phyloP scores from a whole-genome alignment of 2,888 invertebrate genomes.

The Athrips mouffetella region DNA sequence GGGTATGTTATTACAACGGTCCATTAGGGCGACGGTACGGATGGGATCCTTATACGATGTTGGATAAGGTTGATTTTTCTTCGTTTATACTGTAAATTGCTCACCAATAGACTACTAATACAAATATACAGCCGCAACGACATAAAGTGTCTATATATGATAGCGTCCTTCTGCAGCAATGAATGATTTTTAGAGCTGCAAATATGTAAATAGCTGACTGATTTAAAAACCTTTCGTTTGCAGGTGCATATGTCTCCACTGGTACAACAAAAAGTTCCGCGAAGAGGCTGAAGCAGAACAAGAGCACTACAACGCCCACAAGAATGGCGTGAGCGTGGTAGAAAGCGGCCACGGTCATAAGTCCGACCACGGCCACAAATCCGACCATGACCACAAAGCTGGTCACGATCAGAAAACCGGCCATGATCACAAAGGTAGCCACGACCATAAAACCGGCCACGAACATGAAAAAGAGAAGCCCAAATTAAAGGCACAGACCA shows the following conservation, averaged over 20 bases:
- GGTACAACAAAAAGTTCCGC: conserved; percentile 71
- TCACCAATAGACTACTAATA: too few relatives aligned
- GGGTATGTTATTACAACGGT: too few relatives aligned
- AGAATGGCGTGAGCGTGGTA: conserved; percentile 70
- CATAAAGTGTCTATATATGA: too few relatives aligned
- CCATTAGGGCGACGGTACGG: too few relatives aligned
- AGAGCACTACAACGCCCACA: conserved; percentile 62
- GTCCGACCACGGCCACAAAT: conserved; percentile 20
- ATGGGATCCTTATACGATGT: too few relatives aligned
- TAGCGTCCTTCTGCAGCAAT: too few relatives aligned
- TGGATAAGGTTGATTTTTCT: too few relatives aligned
- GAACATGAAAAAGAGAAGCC: conserved; percentile 38
- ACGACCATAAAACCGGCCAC: conserved; percentile 42
- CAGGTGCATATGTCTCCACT: conserved; percentile 83
- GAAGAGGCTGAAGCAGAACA: conserved; percentile 62
- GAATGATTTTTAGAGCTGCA: too few relatives aligned
- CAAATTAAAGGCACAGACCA: conserved; percentile 60
- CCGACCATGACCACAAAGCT: conserved; percentile 20
- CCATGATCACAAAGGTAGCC: conserved; percentile 19
- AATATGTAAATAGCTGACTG: too few relatives aligned
- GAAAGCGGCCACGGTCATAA: conserved; percentile 47
- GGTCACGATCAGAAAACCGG: too few relatives aligned
- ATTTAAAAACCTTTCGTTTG: conserved; percentile 19
- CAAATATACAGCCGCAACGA: too few relatives aligned
- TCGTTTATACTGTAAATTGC: too few relatives aligned